Evolutionary conservation across 2,888 invertebrate genomes (phyloP).

Genomic region (Thereva unica): DNA sequence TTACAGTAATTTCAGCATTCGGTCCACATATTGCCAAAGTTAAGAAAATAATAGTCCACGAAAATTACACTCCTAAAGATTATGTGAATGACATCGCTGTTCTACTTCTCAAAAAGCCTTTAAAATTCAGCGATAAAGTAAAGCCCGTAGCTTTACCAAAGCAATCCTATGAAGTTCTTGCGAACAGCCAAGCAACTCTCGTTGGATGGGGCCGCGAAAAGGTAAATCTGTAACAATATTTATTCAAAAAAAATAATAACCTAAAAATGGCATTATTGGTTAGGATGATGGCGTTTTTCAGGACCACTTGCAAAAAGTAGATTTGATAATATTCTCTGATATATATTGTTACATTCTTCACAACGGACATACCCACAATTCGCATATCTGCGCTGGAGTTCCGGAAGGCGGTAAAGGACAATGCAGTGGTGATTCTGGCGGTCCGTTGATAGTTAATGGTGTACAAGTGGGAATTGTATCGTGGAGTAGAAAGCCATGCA

Average conservation of each 20-base stretch:
- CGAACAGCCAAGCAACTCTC: constrained; percentile 46
- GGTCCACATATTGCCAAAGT: constrained; percentile 49
- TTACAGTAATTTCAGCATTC: constrained; percentile 44
- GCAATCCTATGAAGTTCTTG: constrained; percentile 40
- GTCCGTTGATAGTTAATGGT: constrained; percentile 54
- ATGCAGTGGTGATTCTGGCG: constrained; percentile 59
- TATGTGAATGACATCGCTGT: constrained; percentile 58
- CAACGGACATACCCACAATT: constrained; percentile 48
- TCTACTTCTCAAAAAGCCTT: constrained; percentile 49
- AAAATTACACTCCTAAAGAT: constrained; percentile 46
- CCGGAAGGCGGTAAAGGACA: constrained; percentile 59
- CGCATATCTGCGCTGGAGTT: constrained; percentile 58
- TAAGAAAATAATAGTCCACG: constrained; percentile 51
- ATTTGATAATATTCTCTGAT: constrained; percentile 53
- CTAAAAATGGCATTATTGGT: background rate
- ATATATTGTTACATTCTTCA: constrained; percentile 54
- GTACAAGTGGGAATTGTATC: constrained; percentile 58
- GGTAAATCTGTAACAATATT: constrained; percentile 43
- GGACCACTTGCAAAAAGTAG: constrained; percentile 53
- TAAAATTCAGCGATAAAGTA: constrained; percentile 47
- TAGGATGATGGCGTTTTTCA: constrained; percentile 43
- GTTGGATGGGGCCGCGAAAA: constrained; percentile 53
- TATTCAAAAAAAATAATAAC: background rate
- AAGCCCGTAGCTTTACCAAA: constrained; percentile 50
- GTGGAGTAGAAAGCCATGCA: constrained; percentile 59